Evolutionary conservation across 2,113 vertebrate species (phyloP).

Genomic region (Sphyrna mokarran): DNA sequence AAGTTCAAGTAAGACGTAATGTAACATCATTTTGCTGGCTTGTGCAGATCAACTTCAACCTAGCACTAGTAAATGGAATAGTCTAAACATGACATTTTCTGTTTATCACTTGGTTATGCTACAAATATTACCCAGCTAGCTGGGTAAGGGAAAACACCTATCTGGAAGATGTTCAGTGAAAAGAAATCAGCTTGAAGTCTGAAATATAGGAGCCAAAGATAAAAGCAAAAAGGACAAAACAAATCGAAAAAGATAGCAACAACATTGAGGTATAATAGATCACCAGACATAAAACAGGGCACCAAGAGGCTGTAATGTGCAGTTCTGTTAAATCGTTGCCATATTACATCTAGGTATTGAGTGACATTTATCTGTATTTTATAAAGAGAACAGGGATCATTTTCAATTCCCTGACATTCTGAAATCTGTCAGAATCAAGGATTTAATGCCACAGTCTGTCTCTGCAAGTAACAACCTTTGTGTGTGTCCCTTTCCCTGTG

Average conservation of each 20-base stretch:
- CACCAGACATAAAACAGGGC: not conserved
- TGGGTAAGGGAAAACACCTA: not conserved
- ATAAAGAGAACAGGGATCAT: not conserved
- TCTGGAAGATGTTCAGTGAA: not conserved
- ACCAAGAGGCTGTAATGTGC: not conserved
- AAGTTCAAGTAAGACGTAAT: no score
- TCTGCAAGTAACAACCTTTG: not conserved
- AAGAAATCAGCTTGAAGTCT: not conserved
- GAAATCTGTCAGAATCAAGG: not conserved
- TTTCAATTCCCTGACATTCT: not conserved
- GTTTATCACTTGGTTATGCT: not conserved
- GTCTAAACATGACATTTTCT: not conserved
- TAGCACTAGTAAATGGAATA: not conserved
- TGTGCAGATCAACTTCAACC: no score
- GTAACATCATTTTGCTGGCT: no score
- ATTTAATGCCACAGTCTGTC: not conserved
- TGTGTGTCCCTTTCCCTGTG: not conserved
- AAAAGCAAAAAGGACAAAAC: not conserved
- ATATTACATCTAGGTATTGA: not conserved
- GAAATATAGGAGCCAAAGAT: not conserved
- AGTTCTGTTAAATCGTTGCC: not conserved
- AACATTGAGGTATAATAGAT: not conserved
- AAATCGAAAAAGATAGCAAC: not conserved
- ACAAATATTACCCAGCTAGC: not conserved
- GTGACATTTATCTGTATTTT: not conserved